Evolutionary conservation across 2,797 vertebrate species (phyloP), one percentile per base, ranked within the genome.

Genomic region (Falco berigora): DNA sequence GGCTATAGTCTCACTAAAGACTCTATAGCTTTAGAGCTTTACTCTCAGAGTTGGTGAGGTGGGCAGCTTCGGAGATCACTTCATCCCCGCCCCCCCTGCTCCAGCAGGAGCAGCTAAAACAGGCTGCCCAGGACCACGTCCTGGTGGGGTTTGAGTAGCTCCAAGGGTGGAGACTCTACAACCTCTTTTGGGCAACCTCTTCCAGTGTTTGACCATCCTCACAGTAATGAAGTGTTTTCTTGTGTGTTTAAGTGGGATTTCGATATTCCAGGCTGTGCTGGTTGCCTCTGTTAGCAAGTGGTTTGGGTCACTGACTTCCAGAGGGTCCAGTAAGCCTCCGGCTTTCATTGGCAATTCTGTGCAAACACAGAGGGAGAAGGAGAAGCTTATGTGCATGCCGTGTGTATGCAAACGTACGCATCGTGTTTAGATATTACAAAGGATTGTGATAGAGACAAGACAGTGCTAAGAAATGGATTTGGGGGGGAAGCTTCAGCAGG

Each of bases 391-490:
- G 40, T 23, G 30, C 27, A 7, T 10, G 44, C 44, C 5, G 32
- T 5, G 32, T 6, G 38, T 36, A 13, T 11, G 7, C 58, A 1
- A 3, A 25, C 4, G 38, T 36, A 13, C 11, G 7, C 59, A 1
- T 44, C 16, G 4, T 44, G 10, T 27, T 10, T 25, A 10, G 59
- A 2, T 23, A 4, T 16, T 20, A 15, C 24, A 34, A 13, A 56
- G 81, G 52, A 6, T 13, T 19, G 50, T 13, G 30, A 3, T 1
- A 34, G 59, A 23, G 4, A 1, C 5, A 9, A 19, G n/a, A 6
- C 5, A 25, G 56, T 21, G 14, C 0, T 10, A 23, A 47, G 59
- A 40, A 84, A 47, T 10, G 34, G 58, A 8, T 53, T 72, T 27
- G 18, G 25, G 49, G 40, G 49, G 47, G 49, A 20, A 53, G 49